Base-by-base conservation (phyloP, 2,888 invertebrate species). In the Cephus runcator region DNA sequence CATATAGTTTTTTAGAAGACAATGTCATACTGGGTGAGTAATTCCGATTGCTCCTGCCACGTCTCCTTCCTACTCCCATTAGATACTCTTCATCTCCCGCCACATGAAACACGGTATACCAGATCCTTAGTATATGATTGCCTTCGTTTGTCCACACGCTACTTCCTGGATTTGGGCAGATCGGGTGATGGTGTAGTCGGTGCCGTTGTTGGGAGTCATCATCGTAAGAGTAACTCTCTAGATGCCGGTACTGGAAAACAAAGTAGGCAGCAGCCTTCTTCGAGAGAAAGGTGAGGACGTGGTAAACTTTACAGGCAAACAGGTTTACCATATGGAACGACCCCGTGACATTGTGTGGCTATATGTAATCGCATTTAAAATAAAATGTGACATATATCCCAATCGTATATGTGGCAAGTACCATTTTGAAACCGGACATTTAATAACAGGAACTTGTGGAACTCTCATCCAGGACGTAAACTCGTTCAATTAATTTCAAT, bases 221-320 rank as follows among this genome's bases (percentile, higher is more conserved):
- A 96, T 88, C 94, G 96, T 80, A 97, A 97, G 92, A 96, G 96
- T 23, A 97, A 97, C 88, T 97, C 97, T 12, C 92, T 97, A 68
- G 97, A 97, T 91, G 96, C 96, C 83, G 92, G 95, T 75, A 92
- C 91, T 81, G 92, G 89, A 81, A 92, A 86, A 87, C 93, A 88
- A 92, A 92, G 88, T 85, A 92, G 88, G 87, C 92, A 85, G 88
- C 92, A 90, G 81, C 92, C 93, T 83, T 92, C 91, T 76, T 92
- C 91, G 84, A 93, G 93, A 86, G 94, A 94, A 90, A 92, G 93
- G 93, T 93, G 86, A 81, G 81, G 75, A 40, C 71, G 23, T 71
- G 1, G 12, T n/a, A 3, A 36, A 35, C 3, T 77, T 79, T 77
- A 30, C 33, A 56, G 23, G 40, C 40, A 15, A 56, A 56, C 23